A percentile compares a stretch with the other conserved stretches of the same genome.
phyloP scores from a whole-genome alignment of 1,140 invertebrate species.

The Drosophila ananassae region DNA sequence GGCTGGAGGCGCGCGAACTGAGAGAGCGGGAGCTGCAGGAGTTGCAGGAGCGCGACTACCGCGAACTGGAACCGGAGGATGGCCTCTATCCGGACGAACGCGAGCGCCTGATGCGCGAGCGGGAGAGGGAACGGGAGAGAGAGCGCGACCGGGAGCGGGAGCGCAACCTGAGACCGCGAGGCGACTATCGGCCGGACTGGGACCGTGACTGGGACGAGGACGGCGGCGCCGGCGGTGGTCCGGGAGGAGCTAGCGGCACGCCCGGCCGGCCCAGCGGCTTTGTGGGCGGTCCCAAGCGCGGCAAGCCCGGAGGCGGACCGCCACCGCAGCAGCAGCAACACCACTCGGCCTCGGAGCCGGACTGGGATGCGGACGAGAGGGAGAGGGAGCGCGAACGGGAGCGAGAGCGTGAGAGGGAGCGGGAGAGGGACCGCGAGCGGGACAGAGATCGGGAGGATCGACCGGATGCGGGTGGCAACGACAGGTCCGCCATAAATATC shows the following conservation, averaged over 20 bases:
- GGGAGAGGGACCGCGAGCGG: slow-evolving; percentile 51
- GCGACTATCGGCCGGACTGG: slow-evolving; percentile 71
- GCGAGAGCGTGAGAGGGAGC: slow-evolving; percentile 19
- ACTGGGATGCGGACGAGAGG: slow-evolving; percentile 79
- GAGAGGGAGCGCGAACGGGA: slow-evolving; percentile 43
- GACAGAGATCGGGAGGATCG: slow-evolving; percentile 35
- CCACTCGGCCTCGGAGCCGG: slow-evolving; percentile 72
- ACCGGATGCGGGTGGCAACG: slow-evolving; percentile 20
- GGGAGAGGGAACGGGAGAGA: slow-evolving; percentile 55
- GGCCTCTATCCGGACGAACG: slow-evolving; percentile 73
- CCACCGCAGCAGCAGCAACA: slow-evolving; percentile 49
- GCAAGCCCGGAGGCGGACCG: slow-evolving; percentile 38
- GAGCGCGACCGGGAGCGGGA: slow-evolving; percentile 65
- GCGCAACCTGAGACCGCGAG: slow-evolving; percentile 50
- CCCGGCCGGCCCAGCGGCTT: slow-evolving; percentile 64
- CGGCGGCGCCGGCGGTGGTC: slow-evolving; percentile 26
- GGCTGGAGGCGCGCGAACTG: slow-evolving; percentile 68
- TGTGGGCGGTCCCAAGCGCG: slow-evolving; percentile 70
- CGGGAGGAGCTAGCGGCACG: slow-evolving; percentile 30
- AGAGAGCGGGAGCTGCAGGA: slow-evolving; percentile 59
- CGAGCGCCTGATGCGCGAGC: slow-evolving; percentile 32
- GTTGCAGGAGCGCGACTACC: slow-evolving; percentile 66
- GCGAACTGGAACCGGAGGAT: slow-evolving; percentile 69
- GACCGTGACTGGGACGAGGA: slow-evolving; percentile 78
- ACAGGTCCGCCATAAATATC: slow-evolving; percentile 15